phyloP scores from a whole-genome alignment of 2,888 invertebrate genomes.

The Heteromurus nitidus region DNA sequence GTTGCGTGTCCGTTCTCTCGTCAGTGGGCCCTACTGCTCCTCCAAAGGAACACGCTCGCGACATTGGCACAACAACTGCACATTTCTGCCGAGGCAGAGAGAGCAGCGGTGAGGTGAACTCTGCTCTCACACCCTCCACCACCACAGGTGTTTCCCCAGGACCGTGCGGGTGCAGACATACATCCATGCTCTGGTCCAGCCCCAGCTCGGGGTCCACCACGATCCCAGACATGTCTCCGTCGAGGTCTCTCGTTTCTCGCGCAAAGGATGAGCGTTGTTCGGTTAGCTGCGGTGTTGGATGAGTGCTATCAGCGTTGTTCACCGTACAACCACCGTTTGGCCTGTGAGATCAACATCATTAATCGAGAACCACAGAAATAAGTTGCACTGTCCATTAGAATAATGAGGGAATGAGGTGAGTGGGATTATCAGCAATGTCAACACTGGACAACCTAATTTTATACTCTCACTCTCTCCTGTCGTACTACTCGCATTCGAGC shows the following conservation, averaged over 20 bases:
- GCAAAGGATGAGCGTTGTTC: too few relatives aligned
- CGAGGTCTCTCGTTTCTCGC: too few relatives aligned
- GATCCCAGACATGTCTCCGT: constrained; percentile 15
- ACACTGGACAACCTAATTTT: too few relatives aligned
- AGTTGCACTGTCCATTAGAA: too few relatives aligned
- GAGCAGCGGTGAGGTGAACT: not conserved
- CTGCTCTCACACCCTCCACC: constrained; percentile 1
- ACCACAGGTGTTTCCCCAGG: not conserved
- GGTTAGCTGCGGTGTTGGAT: too few relatives aligned
- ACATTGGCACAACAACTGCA: constrained; percentile 49
- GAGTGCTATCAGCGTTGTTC: too few relatives aligned
- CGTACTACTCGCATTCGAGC: not conserved
- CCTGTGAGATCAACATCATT: too few relatives aligned
- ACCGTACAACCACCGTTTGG: too few relatives aligned
- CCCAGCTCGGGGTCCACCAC: not conserved
- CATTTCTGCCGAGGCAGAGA: not conserved
- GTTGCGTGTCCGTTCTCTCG: constrained; percentile 38
- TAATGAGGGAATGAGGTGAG: not conserved
- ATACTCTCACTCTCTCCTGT: not conserved
- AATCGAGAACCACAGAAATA: too few relatives aligned
- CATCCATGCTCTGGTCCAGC: too few relatives aligned
- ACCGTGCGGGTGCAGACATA: too few relatives aligned
- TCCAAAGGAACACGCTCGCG: constrained; percentile 15
- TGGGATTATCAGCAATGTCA: not conserved
- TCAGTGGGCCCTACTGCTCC: not conserved